Conservation (phyloP, 2,113 vertebrate genomes). For the Dinomys branickii region DNA sequence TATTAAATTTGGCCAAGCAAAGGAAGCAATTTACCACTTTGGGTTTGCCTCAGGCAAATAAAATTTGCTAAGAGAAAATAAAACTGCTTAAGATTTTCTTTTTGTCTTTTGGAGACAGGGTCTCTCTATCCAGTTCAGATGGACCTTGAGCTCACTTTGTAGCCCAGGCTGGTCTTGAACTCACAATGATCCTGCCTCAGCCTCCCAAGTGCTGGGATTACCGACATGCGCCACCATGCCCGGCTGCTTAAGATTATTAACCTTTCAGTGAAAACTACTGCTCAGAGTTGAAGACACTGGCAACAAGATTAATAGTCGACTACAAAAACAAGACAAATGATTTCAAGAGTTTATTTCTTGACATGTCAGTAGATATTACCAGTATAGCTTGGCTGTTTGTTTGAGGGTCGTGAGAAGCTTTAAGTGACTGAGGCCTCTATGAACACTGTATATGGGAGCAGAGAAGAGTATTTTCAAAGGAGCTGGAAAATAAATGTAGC, state of each 20-base stretch:
- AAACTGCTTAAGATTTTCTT: neutral
- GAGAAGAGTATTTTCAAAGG: conserved; percentile 11
- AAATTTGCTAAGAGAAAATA: conserved; percentile 2
- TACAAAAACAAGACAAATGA: neutral
- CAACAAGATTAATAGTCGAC: neutral
- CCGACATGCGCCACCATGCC: no score
- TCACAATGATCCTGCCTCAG: no score
- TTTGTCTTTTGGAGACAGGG: no score
- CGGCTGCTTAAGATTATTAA: neutral
- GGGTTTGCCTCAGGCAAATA: neutral
- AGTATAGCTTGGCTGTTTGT: neutral
- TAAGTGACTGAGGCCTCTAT: neutral
- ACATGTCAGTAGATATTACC: neutral
- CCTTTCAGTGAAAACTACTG: neutral
- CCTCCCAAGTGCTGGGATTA: no score
- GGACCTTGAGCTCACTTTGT: no score
- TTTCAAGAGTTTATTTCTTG: neutral
- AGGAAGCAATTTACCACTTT: neutral
- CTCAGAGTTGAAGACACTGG: neutral
- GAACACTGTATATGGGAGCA: neutral
- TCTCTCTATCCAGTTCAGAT: no score
- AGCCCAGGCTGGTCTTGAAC: no score
- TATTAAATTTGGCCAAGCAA: neutral
- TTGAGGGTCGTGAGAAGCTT: neutral
- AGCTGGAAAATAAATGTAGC: neutral